Evolutionary conservation across 2,113 vertebrate genomes (phyloP).

Genomic region (Larimichthys crocea): DNA sequence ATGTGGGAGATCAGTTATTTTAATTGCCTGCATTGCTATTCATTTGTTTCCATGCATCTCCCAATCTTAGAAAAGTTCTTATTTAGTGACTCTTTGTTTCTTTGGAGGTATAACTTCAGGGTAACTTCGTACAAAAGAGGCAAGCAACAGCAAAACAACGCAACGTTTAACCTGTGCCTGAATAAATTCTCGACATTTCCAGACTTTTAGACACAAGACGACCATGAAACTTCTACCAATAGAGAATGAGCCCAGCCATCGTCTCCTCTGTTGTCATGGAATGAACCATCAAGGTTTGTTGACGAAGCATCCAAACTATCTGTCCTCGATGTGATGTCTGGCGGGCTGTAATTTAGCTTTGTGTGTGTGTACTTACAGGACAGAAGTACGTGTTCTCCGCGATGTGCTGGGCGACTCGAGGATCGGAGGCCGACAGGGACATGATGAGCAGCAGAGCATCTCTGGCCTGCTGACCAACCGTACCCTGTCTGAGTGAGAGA

Average conservation of each 20-base stretch:
- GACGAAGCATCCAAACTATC: not conserved
- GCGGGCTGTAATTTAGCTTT: not conserved
- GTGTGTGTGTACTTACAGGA: constrained; percentile 86
- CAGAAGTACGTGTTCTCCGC: constrained; percentile 96
- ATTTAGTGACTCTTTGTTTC: too few species aligned
- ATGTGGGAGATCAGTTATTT: not conserved
- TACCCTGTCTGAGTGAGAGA: constrained; percentile 85
- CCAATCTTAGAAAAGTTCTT: not conserved
- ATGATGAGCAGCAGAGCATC: constrained; percentile 95
- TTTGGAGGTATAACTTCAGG: too few species aligned
- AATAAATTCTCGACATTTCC: not conserved
- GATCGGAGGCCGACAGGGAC: constrained; percentile 92
- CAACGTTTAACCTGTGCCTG: too few species aligned
- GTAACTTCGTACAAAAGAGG: too few species aligned
- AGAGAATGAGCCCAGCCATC: not conserved
- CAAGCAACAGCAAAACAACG: too few species aligned
- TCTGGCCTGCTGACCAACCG: constrained; percentile 91
- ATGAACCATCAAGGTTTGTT: constrained; percentile 17
- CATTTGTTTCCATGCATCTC: too few species aligned
- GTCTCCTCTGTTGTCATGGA: not conserved
- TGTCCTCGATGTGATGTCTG: not conserved
- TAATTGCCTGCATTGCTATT: too few species aligned
- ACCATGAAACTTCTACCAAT: not conserved
- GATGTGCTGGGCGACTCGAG: constrained; percentile 90
- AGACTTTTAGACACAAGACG: not conserved